Conservation (phyloP, 2,888 invertebrate genomes). For the Allophyes oxyacanthae region DNA sequence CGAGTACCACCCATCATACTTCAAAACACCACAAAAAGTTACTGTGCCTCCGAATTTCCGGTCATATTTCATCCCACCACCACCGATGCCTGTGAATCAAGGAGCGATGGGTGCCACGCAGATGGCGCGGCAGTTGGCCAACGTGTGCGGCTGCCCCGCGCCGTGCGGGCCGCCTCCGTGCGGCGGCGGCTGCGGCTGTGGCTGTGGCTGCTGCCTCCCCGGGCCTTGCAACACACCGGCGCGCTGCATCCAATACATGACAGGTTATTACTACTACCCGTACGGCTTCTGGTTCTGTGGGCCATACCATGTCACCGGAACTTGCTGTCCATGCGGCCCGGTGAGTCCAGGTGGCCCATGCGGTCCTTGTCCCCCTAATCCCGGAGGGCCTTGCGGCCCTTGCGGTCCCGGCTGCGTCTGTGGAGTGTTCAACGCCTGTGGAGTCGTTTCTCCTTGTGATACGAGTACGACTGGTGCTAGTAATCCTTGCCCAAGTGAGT, state of each 20-base stretch:
- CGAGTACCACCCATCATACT: not conserved
- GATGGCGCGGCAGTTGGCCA: constrained; percentile 30
- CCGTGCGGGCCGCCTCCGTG: not conserved
- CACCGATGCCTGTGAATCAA: too few relatives aligned
- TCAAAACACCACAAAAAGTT: not conserved
- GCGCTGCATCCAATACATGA: constrained; percentile 60
- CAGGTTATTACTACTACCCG: constrained; percentile 63
- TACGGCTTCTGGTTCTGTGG: constrained; percentile 68
- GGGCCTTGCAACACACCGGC: constrained; percentile 57
- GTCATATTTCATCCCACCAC: constrained; percentile 27
- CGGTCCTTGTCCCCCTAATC: constrained; percentile 41
- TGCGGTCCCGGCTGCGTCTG: constrained; percentile 48
- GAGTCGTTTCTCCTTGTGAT: constrained; percentile 1
- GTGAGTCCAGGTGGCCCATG: constrained; percentile 50
- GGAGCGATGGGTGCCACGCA: constrained; percentile 3
- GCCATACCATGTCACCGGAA: constrained; percentile 61
- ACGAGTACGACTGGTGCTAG: not conserved
- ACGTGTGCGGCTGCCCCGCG: constrained; percentile 20
- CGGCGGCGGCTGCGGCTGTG: constrained; percentile 4
- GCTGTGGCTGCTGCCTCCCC: constrained; percentile 42
- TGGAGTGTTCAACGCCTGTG: constrained; percentile 17
- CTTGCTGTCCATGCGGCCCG: constrained; percentile 47
- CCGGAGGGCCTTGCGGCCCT: constrained; percentile 49
- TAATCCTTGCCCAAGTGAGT: not conserved
- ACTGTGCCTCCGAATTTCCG: constrained; percentile 14